These are phyloP conservation scores for Psilanteris sp. DNA, from an alignment of 1,140 invertebrate genomes.

Conservation along the genomic window DNA sequence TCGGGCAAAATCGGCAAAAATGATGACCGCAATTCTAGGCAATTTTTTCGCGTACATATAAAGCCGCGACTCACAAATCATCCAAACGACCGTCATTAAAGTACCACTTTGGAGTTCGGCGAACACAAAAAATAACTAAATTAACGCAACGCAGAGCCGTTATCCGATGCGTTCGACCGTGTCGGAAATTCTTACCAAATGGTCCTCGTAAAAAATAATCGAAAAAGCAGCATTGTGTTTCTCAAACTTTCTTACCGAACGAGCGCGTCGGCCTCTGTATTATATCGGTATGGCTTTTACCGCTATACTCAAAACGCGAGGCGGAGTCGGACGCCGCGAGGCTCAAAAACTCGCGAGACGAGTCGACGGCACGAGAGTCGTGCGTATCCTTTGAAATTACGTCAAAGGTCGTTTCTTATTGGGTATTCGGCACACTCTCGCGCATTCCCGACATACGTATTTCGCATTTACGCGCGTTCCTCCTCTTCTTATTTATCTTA, in stretches of 20 bases:
- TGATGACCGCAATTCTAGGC: too few relatives aligned
- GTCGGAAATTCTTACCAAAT: constrained; percentile 35
- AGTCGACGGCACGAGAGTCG: constrained; percentile 35
- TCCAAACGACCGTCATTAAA: constrained; percentile 22
- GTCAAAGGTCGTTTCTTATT: constrained; percentile 64
- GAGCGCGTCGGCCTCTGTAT: constrained; percentile 5
- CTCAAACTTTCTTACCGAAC: constrained; percentile 33
- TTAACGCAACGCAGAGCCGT: constrained; percentile 20
- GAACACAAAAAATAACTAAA: constrained; percentile 33
- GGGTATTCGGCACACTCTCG: constrained; percentile 48
- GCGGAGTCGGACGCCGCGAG: constrained; percentile 56
- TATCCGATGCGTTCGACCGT: constrained; percentile 1
- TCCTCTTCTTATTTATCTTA: constrained; percentile 47
- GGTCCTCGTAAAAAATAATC: constrained; percentile 53
- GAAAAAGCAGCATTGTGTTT: constrained; percentile 45
- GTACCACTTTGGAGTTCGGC: neutral
- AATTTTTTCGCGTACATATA: constrained; percentile 16
- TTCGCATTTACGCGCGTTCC: constrained; percentile 53
- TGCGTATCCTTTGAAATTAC: constrained; percentile 58
- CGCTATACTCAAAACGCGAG: constrained; percentile 50
- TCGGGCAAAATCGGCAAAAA: too few relatives aligned
- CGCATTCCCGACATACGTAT: constrained; percentile 45
- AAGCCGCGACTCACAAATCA: constrained; percentile 31
- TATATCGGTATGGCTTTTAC: constrained; percentile 45
- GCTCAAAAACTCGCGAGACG: constrained; percentile 50